These are phyloP conservation scores for Ceriagrion tenellum DNA, from an alignment of 2,888 invertebrate genomes.

Conservation along the genomic window DNA sequence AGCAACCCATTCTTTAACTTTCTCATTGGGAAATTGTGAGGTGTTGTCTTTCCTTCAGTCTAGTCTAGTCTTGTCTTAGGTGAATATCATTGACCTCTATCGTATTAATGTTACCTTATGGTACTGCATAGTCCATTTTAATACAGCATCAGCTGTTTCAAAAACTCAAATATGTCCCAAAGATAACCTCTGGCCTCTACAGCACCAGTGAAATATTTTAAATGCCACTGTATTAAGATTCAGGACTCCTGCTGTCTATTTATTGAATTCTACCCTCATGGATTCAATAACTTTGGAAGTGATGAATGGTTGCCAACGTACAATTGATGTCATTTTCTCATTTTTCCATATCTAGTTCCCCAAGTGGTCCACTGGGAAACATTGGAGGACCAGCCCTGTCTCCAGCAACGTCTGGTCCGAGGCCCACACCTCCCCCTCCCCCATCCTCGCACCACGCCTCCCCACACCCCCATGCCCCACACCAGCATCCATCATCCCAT, in stretches of 20 bases:
- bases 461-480: conserved; percentile 76
- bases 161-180: no score
- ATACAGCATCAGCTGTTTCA: no score
- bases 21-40: no score
- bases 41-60: neutral
- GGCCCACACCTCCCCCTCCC: conserved; percentile 80
- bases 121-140: no score
- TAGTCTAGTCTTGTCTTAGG: no score
- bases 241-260: neutral
- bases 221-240: neutral
- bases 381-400: conserved; percentile 76
- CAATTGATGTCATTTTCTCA: neutral
- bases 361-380: conserved; percentile 70
- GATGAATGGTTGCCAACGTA: neutral
- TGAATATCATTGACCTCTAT: no score
- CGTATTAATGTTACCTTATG: no score
- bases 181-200: no score
- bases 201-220: no score
- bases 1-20: no score
- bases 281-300: neutral
- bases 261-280: neutral
- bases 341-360: conserved; percentile 74
- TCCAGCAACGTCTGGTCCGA: conserved; percentile 79
- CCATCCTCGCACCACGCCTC: conserved; percentile 74
- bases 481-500: conserved; percentile 78